A percentile compares a stretch with the other conserved stretches of the same genome.
phyloP scores from a whole-genome alignment of 1,140 invertebrate genomes.

The Zelostemma sp. region DNA sequence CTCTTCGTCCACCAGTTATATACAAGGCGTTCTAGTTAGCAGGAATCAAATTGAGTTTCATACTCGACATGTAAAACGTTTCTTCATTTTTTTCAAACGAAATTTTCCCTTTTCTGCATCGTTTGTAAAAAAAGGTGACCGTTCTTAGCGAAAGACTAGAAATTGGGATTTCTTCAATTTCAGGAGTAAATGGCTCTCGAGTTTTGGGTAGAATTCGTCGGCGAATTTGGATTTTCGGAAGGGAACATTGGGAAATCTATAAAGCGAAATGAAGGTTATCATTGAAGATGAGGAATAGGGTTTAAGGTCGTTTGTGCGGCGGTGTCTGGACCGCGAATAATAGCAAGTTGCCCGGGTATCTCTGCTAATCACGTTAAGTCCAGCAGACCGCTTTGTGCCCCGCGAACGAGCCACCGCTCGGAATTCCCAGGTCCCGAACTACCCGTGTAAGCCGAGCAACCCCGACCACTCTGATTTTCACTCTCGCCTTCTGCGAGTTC shows the following conservation, averaged over 20 bases:
- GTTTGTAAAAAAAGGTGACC: too few species aligned
- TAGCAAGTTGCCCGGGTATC: conserved; percentile 61
- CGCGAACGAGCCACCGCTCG: conserved; percentile 58
- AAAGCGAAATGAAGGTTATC: neutral
- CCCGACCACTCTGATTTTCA: conserved; percentile 37
- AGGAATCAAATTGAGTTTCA: conserved; percentile 69
- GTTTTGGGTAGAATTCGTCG: too few species aligned
- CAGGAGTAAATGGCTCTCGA: too few species aligned
- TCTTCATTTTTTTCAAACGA: neutral
- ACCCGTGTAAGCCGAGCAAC: conserved; percentile 48
- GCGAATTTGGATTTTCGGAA: too few species aligned
- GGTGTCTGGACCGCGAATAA: conserved; percentile 62
- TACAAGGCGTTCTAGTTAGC: conserved; percentile 48
- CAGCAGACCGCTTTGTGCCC: conserved; percentile 64
- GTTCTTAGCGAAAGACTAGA: too few species aligned
- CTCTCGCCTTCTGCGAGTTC: conserved; percentile 12
- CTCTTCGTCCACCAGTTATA: conserved; percentile 38
- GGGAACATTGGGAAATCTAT: neutral
- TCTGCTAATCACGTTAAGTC: conserved; percentile 69
- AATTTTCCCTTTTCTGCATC: too few species aligned
- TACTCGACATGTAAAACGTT: conserved; percentile 42
- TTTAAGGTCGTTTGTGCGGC: conserved; percentile 47
- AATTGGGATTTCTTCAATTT: too few species aligned
- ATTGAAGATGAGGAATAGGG: conserved; percentile 11
- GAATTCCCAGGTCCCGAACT: conserved; percentile 56